Evolutionary conservation across 2,113 vertebrate species (phyloP).

Genomic region (Gallinago paraguaiae): DNA sequence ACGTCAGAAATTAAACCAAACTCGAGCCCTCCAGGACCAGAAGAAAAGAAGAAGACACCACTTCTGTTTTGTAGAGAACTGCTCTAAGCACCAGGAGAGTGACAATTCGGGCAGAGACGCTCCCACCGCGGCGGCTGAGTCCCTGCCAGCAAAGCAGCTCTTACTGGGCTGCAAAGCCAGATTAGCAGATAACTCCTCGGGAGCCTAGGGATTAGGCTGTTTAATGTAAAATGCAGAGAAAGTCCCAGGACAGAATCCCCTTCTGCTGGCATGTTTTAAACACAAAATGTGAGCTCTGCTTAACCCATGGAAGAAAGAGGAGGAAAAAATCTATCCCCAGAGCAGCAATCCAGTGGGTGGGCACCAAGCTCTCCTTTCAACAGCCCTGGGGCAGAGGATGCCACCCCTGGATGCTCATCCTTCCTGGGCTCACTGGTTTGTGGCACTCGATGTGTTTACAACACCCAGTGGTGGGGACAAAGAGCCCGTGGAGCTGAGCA

Average conservation of each 20-base stretch:
- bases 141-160: conserved; percentile 28
- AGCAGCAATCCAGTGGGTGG: background rate
- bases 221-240: conserved; percentile 2
- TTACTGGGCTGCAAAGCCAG: conserved; percentile 34
- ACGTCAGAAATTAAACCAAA: background rate
- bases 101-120: background rate
- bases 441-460: background rate
- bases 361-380: background rate
- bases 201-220: background rate
- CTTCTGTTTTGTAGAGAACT: background rate
- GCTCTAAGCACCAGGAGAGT: background rate
- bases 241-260: background rate
- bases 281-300: background rate
- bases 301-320: background rate
- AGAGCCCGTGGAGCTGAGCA: background rate
- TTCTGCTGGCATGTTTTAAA: background rate
- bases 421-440: accelerated
- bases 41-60: background rate
- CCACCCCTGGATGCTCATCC: accelerated
- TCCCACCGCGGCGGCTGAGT: background rate
- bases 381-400: background rate
- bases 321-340: background rate
- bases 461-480: accelerated
- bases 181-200: background rate
- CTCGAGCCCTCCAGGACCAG: background rate